A percentile compares a stretch with the other conserved stretches of the same genome.
These are phyloP conservation scores for Lates japonicus DNA, from an alignment of 2,797 vertebrate species.

Conservation along the genomic window DNA sequence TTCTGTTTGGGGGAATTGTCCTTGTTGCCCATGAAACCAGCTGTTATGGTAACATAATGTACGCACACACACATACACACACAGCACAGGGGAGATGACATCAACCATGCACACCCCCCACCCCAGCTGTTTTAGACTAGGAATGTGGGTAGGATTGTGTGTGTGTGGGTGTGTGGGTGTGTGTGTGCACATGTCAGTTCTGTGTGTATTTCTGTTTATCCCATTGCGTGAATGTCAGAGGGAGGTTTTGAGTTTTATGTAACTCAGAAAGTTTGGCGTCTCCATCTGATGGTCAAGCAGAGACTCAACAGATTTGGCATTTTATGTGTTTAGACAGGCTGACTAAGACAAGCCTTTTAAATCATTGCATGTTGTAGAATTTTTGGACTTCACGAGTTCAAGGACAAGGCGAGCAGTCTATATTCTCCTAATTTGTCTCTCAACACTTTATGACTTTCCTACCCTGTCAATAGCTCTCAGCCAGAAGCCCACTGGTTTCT, in stretches of 20 bases:
- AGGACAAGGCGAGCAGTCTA: background rate
- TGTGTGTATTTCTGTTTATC: conserved; percentile 27
- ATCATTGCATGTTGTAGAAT: background rate
- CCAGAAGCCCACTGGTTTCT: background rate
- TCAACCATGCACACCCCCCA: conserved; percentile 48
- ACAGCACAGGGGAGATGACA: conserved; percentile 70
- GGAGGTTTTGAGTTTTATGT: conserved; percentile 37
- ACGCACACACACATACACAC: background rate
- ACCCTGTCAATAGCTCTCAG: too few species aligned
- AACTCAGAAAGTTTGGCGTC: conserved; percentile 18
- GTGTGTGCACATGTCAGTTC: conserved; percentile 10
- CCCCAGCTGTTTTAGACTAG: conserved; percentile 45
- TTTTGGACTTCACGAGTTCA: background rate
- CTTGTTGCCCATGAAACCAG: conserved; percentile 81
- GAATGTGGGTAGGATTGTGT: conserved; percentile 60
- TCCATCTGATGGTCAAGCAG: conserved; percentile 8
- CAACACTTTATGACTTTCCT: too few species aligned
- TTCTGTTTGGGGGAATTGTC: conserved; percentile 78
- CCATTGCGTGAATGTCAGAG: conserved; percentile 37
- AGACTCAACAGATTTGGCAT: background rate
- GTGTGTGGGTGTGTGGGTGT: conserved; percentile 30
- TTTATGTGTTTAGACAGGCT: background rate
- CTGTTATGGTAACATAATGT: conserved; percentile 74
- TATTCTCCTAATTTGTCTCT: background rate
- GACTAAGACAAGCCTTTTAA: conserved; percentile 11